Conservation (phyloP, 1,140 invertebrate genomes). For the Ostrea denselamellosa region DNA sequence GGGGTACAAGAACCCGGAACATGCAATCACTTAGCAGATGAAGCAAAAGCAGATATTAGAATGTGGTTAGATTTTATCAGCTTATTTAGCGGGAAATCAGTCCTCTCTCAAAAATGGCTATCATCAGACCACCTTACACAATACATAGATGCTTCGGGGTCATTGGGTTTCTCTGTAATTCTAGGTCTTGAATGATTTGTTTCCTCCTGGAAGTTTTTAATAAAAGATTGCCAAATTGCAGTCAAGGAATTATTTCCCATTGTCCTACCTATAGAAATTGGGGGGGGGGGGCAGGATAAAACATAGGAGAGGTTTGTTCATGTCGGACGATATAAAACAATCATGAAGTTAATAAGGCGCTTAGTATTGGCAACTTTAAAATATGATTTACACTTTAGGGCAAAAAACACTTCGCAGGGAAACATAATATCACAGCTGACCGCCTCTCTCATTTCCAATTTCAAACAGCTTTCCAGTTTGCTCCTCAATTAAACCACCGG, state of each 20-base stretch:
- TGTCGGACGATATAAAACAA: conserved; percentile 4
- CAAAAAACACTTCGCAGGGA: conserved; percentile 42
- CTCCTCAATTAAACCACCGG: not conserved
- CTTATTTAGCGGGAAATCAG: conserved; percentile 47
- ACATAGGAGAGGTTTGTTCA: conserved; percentile 30
- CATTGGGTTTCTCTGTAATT: not conserved
- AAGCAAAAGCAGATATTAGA: conserved; percentile 38
- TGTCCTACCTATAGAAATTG: not conserved
- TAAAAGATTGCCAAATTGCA: not conserved
- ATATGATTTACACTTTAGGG: conserved; percentile 54
- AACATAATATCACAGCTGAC: not conserved
- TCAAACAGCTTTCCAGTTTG: conserved; percentile 4
- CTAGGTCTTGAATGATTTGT: not conserved
- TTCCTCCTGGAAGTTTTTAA: not conserved
- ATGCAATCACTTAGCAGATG: not conserved
- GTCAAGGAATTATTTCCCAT: too few species aligned
- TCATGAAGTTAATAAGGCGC: conserved; percentile 45
- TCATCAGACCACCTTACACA: conserved; percentile 33
- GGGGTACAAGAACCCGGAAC: not conserved
- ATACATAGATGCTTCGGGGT: not conserved
- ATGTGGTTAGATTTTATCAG: conserved; percentile 48
- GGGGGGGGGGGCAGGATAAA: not conserved
- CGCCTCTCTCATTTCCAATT: conserved; percentile 55
- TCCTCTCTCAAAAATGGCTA: conserved; percentile 42
- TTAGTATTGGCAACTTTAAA: conserved; percentile 39